Percentiles rank a stretch among this genome's conserved stretches.
These are phyloP conservation scores for Callionymus lyra DNA, from an alignment of 2,113 vertebrate genomes.

Conservation along the genomic window DNA sequence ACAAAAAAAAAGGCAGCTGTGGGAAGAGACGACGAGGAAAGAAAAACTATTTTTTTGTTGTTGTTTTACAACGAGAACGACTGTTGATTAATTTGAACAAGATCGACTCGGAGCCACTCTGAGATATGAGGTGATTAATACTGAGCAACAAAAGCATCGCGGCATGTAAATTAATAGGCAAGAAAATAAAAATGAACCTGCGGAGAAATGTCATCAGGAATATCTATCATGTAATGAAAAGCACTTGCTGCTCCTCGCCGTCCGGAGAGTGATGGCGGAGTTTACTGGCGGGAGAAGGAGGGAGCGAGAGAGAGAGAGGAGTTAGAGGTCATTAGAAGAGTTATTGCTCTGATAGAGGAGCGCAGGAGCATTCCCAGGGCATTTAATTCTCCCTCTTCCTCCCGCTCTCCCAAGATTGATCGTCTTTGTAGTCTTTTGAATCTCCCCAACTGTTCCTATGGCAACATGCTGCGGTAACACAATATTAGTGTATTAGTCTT, in stretches of 20 bases:
- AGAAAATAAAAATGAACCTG: conserved; percentile 23
- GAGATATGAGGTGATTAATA: conserved; percentile 30
- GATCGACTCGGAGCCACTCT: not conserved
- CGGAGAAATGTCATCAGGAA: conserved; percentile 21
- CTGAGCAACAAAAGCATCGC: conserved; percentile 21
- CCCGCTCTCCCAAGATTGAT: conserved; percentile 69
- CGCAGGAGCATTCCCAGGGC: conserved; percentile 63
- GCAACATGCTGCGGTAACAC: conserved; percentile 68
- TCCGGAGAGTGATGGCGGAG: conserved; percentile 41
- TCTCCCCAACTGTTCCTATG: conserved; percentile 67
- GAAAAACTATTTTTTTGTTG: conserved; percentile 2
- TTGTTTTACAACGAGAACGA: not conserved
- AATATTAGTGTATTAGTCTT: conserved; percentile 73
- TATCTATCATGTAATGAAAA: conserved; percentile 27
- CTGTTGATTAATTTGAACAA: conserved; percentile 1
- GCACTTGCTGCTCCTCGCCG: conserved; percentile 32
- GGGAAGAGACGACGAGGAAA: conserved; percentile 23
- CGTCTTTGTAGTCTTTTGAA: conserved; percentile 67
- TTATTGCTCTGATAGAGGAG: conserved; percentile 62
- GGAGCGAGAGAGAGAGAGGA: conserved; percentile 11
- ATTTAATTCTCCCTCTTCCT: conserved; percentile 64
- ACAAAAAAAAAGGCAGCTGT: conserved; percentile 49
- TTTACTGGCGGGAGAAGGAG: conserved; percentile 33
- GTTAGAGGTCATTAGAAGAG: conserved; percentile 64
- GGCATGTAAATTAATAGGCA: conserved; percentile 21